Evolutionary conservation across 2,888 invertebrate species (phyloP).

Genomic region (Hylaea fasciaria): DNA sequence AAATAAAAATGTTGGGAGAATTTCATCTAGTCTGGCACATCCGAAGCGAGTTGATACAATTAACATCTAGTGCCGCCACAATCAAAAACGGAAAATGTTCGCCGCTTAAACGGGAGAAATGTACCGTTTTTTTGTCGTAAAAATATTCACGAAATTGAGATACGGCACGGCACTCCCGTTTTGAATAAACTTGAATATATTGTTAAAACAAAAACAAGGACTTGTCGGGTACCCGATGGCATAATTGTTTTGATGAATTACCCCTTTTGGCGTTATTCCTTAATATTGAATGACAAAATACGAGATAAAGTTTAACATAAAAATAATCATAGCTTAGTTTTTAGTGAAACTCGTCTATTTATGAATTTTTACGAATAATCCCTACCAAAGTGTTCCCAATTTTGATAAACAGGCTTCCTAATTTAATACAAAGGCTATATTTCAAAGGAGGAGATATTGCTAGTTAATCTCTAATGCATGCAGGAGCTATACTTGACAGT

Average conservation of each 20-base stretch:
- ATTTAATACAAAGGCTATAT: too few relatives aligned
- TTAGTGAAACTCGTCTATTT: too few relatives aligned
- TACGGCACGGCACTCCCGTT: not conserved
- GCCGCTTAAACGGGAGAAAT: not conserved
- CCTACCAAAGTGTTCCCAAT: too few relatives aligned
- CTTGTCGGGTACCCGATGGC: not conserved
- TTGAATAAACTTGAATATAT: not conserved
- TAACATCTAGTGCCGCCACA: not conserved
- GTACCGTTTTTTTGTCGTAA: not conserved
- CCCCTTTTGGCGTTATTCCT: not conserved
- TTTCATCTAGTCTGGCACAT: not conserved
- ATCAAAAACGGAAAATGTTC: slow-evolving; percentile 5
- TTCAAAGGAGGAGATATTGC: too few relatives aligned
- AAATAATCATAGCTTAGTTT: too few relatives aligned
- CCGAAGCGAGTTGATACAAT: slow-evolving; percentile 5
- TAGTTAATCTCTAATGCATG: too few relatives aligned
- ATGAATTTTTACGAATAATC: too few relatives aligned
- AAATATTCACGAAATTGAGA: not conserved
- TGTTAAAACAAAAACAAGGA: slow-evolving; percentile 1
- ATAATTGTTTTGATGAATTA: slow-evolving; percentile 1
- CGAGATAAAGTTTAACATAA: too few relatives aligned
- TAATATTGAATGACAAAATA: too few relatives aligned
- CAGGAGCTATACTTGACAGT: too few relatives aligned
- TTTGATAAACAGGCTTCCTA: too few relatives aligned
- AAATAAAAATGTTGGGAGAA: not conserved